Evolutionary conservation across 2,113 vertebrate genomes (phyloP), one percentile per base, ranked within the genome.

Genomic region (Drymodes brunneopygia): DNA sequence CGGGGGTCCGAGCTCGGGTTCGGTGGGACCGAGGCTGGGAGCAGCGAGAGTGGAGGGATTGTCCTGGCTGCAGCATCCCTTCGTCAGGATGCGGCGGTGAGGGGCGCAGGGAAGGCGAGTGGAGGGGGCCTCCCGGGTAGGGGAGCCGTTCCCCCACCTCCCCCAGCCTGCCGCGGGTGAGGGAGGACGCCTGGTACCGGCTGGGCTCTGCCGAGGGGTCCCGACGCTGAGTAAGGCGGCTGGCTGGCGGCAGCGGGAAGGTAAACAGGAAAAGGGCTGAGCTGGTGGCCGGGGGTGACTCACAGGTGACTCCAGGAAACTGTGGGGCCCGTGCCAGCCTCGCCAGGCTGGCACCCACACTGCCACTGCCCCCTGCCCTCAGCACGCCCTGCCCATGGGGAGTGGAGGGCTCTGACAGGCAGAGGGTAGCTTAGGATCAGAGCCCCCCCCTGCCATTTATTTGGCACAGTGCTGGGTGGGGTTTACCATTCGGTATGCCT

Each of bases 201-300:
- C 40, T 9, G 85, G 15, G 75, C 47, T 64, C n/a, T 40, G 29
- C 64, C 21, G 35, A 65, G 80, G 95, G 87, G 95, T 93, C 88
- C 57, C 9, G 20, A 33, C 5, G 35, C 73, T 94, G 94, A 87
- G 90, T 67, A 82, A 90, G 95, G 88, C 80, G 36, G 72, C 92
- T 80, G 93, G 64, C 84, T 89, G 92, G 77, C 89, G 48, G 89
- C 60, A 89, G 90, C 22, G 6, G 78, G 70, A 91, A 83, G 94
- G 95, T 97, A 97, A 97, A 97, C 96, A 96, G 96, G 96, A 97
- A 97, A 96, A 94, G 92, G 92, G 95, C 94, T 90, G 96, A 95
- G 94, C 86, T 86, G 88, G 94, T 96, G 96, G 90, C 92, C 83
- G 13, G 72, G 88, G 82, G 91, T 95, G 96, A 96, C 92, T 96